Base-by-base conservation (phyloP, 1,140 invertebrate genomes). In the Drosophila ohnishii region DNA sequence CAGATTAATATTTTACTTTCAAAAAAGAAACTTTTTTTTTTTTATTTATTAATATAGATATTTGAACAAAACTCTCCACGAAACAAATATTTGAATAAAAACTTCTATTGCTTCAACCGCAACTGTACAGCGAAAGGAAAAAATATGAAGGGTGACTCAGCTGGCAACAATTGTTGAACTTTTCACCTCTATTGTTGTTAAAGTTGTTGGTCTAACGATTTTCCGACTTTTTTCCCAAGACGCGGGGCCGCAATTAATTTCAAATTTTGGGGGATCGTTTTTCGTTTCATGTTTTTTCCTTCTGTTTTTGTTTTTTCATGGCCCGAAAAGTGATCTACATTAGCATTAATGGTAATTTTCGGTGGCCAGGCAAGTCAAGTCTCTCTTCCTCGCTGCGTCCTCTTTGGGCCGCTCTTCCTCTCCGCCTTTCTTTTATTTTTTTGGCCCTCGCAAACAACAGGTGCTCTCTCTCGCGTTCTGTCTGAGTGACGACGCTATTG, bases 301-400 rank as follows among this genome's bases (percentile, higher is more conserved):
- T n/a, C 14, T n/a, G 16, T 2, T 34, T 50, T 32, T 35, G 7
- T 11, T 22, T 44, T 28, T 45, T 16, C 11, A 32, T 67, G 16
- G 42, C 44, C 58, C 42, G 34, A 77, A 62, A 83, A 76, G 62
- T 81, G 61, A 66, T 71, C 67, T 37, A 77, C 72, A 80, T 83
- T 87, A 88, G 79, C 79, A 75, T 79, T 87, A 87, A 87, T 80
- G 69, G 66, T 83, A 77, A 87, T 73, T 79, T 79, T 50, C 44
- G 34, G 34, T 14, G 55, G 32, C 19, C 58, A 22, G 58, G 50
- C 44, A 37, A 61, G 30, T 16, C 44, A 64, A 69, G 62, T 44
- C 65, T 28, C 45, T 77, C 66, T 44, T 69, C 40, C 50, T 35
- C 60, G 55, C 25, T 66, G 35, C 35, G 30, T 19, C 57, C 66